Conservation (phyloP, 2,888 invertebrate genomes). For the Dynastes grantii region DNA sequence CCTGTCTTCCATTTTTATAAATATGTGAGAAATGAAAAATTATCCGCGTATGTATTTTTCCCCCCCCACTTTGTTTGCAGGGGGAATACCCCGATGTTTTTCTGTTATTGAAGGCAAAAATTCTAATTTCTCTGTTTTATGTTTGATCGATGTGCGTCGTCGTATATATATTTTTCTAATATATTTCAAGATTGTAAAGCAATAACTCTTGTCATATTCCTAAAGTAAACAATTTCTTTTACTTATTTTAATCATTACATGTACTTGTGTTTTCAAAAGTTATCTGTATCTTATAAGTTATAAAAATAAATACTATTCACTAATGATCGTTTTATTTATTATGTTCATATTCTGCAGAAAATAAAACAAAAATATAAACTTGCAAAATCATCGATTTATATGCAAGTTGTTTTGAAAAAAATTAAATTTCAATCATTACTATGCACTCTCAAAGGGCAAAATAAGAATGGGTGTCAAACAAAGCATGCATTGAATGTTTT, state of each 20-base stretch:
- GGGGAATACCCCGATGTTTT: not conserved
- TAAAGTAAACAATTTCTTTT: conserved; percentile 50
- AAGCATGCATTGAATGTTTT: no score
- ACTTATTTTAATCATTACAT: conserved; percentile 49
- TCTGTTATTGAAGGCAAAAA: conserved; percentile 7
- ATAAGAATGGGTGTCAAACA: no score
- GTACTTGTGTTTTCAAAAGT: conserved; percentile 52
- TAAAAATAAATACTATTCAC: conserved; percentile 51
- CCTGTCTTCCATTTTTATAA: conserved; percentile 67
- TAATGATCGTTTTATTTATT: conserved; percentile 33
- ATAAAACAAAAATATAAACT: no score
- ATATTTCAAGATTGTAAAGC: conserved; percentile 49
- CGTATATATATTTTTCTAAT: conserved; percentile 43
- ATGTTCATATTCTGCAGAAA: not conserved
- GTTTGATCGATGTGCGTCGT: conserved; percentile 27
- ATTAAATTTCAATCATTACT: no score
- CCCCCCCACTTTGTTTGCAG: not conserved
- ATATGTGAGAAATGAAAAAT: conserved; percentile 50
- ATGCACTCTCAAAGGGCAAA: no score
- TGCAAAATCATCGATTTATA: no score
- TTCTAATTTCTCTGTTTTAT: conserved; percentile 12
- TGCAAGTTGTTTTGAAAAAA: no score
- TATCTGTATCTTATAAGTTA: conserved; percentile 51
- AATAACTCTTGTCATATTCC: conserved; percentile 51
- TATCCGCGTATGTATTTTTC: conserved; percentile 6